phyloP scores from a whole-genome alignment of 1,140 invertebrate species.

The Aphelinus atriplicis region DNA sequence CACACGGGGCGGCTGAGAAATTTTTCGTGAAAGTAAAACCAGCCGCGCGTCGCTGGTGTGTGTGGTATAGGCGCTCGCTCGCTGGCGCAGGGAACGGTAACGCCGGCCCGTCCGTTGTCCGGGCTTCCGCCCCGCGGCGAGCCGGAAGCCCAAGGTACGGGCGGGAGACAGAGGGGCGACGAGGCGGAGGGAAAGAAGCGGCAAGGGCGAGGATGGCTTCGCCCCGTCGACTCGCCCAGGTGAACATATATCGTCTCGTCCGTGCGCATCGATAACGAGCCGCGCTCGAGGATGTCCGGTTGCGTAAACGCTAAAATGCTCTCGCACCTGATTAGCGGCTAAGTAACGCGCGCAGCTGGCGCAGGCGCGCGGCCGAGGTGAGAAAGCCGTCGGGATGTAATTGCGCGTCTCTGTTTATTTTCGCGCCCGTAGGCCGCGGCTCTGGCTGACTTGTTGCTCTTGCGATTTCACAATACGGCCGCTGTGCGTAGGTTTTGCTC shows the following conservation, averaged over 20 bases:
- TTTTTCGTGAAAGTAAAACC: slow-evolving; percentile 21
- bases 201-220: slow-evolving; percentile 3
- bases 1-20: neutral
- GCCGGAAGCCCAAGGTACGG: slow-evolving; percentile 8
- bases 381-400: too few relatives aligned
- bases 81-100: neutral
- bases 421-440: too few relatives aligned
- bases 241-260: too few relatives aligned
- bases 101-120: slow-evolving; percentile 4
- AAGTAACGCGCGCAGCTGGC: neutral
- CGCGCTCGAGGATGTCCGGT: slow-evolving; percentile 14
- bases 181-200: slow-evolving; percentile 11
- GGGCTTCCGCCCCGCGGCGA: neutral
- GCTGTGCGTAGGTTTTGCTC: too few relatives aligned
- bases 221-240: neutral
- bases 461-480: too few relatives aligned
- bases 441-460: too few relatives aligned
- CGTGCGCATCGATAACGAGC: too few relatives aligned
- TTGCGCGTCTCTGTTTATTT: too few relatives aligned
- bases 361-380: too few relatives aligned
- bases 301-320: slow-evolving; percentile 8
- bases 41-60: neutral
- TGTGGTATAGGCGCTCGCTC: neutral
- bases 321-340: neutral
- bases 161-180: neutral